These are phyloP conservation scores for Cheilosia grossa DNA, from an alignment of 2,888 invertebrate genomes.

Conservation along the genomic window DNA sequence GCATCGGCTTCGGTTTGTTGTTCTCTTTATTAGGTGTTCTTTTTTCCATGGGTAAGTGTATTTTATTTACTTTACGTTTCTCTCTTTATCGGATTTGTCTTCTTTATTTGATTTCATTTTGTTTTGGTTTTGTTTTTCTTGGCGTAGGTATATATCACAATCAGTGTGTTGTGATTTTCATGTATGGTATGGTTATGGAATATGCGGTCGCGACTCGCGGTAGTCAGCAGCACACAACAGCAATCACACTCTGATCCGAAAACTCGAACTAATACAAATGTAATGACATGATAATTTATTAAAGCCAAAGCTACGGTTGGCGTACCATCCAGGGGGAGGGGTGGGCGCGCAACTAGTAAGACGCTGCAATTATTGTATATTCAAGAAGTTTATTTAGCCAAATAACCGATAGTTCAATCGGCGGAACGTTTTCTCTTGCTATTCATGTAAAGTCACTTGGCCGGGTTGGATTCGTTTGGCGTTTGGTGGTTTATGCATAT, in stretches of 20 bases:
- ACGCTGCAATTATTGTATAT: constrained; percentile 70
- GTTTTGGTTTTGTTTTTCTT: constrained; percentile 72
- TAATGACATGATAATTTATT: constrained; percentile 74
- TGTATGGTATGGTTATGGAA: constrained; percentile 51
- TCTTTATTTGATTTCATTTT: constrained; percentile 58
- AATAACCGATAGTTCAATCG: constrained; percentile 67
- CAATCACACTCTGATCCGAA: constrained; percentile 68
- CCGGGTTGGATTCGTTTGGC: constrained; percentile 33
- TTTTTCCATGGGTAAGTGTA: constrained; percentile 1
- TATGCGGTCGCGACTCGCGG: constrained; percentile 31
- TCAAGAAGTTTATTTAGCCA: constrained; percentile 71
- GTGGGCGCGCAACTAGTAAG: neutral
- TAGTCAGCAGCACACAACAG: neutral
- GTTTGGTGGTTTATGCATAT: constrained; percentile 4
- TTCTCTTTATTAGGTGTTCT: constrained; percentile 46
- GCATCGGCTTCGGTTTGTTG: neutral
- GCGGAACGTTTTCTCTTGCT: constrained; percentile 50
- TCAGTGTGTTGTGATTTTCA: constrained; percentile 69
- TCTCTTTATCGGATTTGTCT: constrained; percentile 13
- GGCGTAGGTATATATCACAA: constrained; percentile 32
- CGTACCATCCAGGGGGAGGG: too few relatives aligned
- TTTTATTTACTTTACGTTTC: constrained; percentile 12
- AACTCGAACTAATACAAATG: constrained; percentile 74
- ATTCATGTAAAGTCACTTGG: constrained; percentile 66
- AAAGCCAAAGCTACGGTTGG: constrained; percentile 44